Base-by-base conservation (phyloP, 2,888 invertebrate genomes). In the Arenicola marina region DNA sequence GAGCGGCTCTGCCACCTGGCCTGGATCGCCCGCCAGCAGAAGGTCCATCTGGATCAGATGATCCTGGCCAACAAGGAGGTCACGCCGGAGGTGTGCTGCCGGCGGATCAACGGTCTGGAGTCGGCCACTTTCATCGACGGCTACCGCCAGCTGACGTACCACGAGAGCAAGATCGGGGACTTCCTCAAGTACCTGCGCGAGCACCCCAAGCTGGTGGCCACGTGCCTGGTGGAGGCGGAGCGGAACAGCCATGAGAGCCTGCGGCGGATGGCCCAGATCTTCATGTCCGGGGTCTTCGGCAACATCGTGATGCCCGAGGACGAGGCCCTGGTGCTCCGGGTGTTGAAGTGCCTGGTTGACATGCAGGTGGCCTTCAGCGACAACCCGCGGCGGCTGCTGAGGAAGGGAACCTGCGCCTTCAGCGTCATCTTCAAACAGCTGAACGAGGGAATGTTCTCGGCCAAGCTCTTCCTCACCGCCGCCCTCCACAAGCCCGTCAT, bases 401-500 rank as follows among this genome's bases (percentile, higher is more conserved):
- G 80, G 0, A 73, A 91, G 45, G 92, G 92, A 60, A 91, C 91
- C 3, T 93, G 93, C 78, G 92, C 95, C 2, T 92, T 97, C 78
- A 89, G 92, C 18, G 87, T 90, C 15, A 86, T 96, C 48, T 97
- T 94, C 86, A 90, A 91, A 48, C 89, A 92, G 58, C 91, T 95
- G 78, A 91, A 92, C 57, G 97, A 97, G 77, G 91, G 91, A 0
- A 88, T 95, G 74, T 91, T 93, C 74, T 91, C 95, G 0, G 93
- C 95, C 0, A 92, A 95, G 73, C 89, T 95, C 75, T 98, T 97
- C 85, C 87, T 99, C 28, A 91, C 94, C 1, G 92, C 95, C 1
- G 92, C 95, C 0, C 87, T 98, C 15, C 92, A 95, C 82, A 90
- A 90, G 51, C 95, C 98, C 0, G 91, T 98, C 56, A 91, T 96